Conservation (phyloP, 2,888 invertebrate genomes). For the Magallana nippona region DNA sequence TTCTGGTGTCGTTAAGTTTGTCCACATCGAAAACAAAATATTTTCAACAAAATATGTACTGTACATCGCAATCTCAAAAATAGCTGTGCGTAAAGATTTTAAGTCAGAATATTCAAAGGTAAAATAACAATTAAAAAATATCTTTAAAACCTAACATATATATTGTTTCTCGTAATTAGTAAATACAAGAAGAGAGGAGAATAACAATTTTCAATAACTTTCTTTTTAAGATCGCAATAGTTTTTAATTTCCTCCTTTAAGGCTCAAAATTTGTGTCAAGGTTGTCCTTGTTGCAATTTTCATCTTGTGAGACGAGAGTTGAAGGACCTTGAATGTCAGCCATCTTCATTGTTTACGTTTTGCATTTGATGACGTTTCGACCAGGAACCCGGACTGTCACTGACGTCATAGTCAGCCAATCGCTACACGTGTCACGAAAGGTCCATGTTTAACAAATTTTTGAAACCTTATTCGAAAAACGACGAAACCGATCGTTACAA, state of each 20-base stretch:
- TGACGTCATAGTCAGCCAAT: constrained; percentile 62
- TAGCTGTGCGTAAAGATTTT: too few species aligned
- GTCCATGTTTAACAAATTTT: not conserved
- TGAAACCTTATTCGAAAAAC: constrained; percentile 10
- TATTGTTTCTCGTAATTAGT: too few species aligned
- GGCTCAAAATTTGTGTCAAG: constrained; percentile 69
- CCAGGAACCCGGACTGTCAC: constrained; percentile 34
- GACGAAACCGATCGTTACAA: not conserved
- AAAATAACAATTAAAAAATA: too few species aligned
- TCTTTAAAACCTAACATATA: too few species aligned
- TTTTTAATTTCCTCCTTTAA: constrained; percentile 69
- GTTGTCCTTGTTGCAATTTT: constrained; percentile 72
- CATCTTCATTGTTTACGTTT: constrained; percentile 77
- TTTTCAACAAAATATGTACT: too few species aligned
- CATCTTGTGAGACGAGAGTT: constrained; percentile 70
- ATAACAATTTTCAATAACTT: too few species aligned
- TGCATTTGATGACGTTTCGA: constrained; percentile 51
- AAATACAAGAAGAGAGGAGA: too few species aligned
- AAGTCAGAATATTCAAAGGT: too few species aligned
- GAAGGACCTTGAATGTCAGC: constrained; percentile 71
- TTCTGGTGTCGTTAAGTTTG: too few species aligned
- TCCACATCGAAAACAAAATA: too few species aligned
- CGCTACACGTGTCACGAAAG: constrained; percentile 17
- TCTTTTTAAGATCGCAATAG: constrained; percentile 56
- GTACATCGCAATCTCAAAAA: too few species aligned